Percentiles rank a stretch among this genome's conserved stretches.
Conservation (phyloP, 2,888 invertebrate species). For the Digitonthophagus gazella region DNA sequence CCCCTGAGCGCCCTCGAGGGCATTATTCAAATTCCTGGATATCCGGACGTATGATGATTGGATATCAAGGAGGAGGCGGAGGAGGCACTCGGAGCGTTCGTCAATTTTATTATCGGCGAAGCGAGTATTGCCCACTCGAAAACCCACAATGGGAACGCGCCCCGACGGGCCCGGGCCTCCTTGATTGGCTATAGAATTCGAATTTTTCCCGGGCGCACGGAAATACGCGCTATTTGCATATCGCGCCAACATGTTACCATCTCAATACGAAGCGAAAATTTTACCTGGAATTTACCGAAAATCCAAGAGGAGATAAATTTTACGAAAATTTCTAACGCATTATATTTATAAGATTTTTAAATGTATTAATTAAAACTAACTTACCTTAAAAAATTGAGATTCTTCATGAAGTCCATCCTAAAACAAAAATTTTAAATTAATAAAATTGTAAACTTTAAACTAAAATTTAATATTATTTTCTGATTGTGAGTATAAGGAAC, state of each 20-base stretch:
- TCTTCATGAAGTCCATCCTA: no score
- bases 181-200: constrained; percentile 28
- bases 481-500: no score
- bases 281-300: not conserved
- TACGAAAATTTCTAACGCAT: no score
- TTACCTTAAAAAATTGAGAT: no score
- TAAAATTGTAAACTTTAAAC: no score
- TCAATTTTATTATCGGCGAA: constrained; percentile 38
- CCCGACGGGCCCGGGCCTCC: constrained; percentile 17
- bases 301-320: not conserved
- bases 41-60: constrained; percentile 22
- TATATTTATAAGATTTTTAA: no score
- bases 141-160: constrained; percentile 25
- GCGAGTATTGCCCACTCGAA: constrained; percentile 35
- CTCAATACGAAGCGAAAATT: constrained; percentile 3
- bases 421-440: no score
- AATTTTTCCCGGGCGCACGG: constrained; percentile 3
- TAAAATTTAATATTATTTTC: no score
- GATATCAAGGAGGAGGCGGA: constrained; percentile 18
- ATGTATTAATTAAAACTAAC: no score
- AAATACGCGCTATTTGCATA: constrained; percentile 6
- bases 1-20: not conserved
- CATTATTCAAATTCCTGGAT: constrained; percentile 8
- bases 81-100: constrained; percentile 28
- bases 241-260: constrained; percentile 10